A percentile compares a stretch with the other conserved stretches of the same genome.
Conservation (phyloP, 2,113 vertebrate genomes). For the Centrocercus urophasianus region DNA sequence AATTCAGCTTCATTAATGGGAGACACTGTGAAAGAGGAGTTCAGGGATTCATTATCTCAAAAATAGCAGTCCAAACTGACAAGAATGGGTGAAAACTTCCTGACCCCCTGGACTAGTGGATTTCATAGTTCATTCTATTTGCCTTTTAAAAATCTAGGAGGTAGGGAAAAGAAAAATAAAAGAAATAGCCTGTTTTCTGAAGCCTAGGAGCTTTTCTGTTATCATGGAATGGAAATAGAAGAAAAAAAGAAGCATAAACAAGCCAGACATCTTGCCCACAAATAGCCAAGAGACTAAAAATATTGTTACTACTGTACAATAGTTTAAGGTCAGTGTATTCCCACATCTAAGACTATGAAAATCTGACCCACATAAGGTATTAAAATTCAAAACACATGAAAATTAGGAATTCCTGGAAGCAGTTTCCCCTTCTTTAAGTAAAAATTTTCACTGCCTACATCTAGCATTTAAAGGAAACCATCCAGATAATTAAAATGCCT, state of each 20-base stretch:
- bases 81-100: slow-evolving; percentile 51
- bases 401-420: slow-evolving; percentile 79
- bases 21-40: slow-evolving; percentile 33
- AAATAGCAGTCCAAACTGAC: slow-evolving; percentile 57
- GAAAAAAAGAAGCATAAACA: slow-evolving; percentile 68
- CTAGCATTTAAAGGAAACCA: slow-evolving; percentile 82
- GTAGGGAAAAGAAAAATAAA: background rate
- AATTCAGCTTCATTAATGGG: slow-evolving; percentile 48
- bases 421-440: slow-evolving; percentile 77
- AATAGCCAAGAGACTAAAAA: slow-evolving; percentile 77
- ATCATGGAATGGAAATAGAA: background rate
- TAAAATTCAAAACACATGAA: slow-evolving; percentile 83
- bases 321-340: slow-evolving; percentile 79
- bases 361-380: slow-evolving; percentile 71
- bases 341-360: slow-evolving; percentile 67
- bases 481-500: slow-evolving; percentile 83
- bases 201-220: slow-evolving; percentile 64
- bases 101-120: slow-evolving; percentile 43
- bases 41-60: slow-evolving; percentile 70
- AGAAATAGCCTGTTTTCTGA: slow-evolving; percentile 34
- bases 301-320: slow-evolving; percentile 64
- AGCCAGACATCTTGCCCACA: slow-evolving; percentile 55
- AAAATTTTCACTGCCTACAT: slow-evolving; percentile 77
- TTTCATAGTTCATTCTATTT: slow-evolving; percentile 37
- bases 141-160: slow-evolving; percentile 47